Conservation (phyloP, 2,113 vertebrate species). For the Phrynosoma blainvillii region DNA sequence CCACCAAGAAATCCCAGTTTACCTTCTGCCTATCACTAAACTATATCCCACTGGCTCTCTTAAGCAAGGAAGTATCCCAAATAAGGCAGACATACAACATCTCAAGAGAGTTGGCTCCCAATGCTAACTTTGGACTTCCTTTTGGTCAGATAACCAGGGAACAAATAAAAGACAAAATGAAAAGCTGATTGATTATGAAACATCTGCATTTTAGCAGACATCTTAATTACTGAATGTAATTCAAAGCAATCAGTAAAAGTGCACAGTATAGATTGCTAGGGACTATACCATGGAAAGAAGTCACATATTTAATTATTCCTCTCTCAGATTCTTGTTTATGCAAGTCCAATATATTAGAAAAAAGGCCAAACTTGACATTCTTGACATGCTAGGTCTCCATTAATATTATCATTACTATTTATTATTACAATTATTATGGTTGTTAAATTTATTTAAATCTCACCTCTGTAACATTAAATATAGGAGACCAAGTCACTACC, state of each 20-base stretch:
- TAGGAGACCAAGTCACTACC: no score
- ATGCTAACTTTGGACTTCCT: not conserved
- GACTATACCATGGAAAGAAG: no score
- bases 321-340: not conserved
- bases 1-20: not conserved
- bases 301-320: not conserved
- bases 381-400: not conserved
- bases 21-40: not conserved
- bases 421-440: no score
- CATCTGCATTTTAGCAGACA: not conserved
- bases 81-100: not conserved
- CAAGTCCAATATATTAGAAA: not conserved
- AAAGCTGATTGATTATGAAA: not conserved
- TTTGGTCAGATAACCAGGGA: not conserved
- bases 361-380: not conserved
- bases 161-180: not conserved
- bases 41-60: not conserved
- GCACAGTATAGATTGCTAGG: no score
- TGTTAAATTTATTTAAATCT: no score
- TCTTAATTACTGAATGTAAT: no score
- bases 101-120: not conserved
- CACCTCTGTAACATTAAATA: not conserved
- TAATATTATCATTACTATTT: no score
- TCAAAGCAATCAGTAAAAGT: no score
- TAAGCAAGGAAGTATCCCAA: not conserved